Conservation (phyloP, 2,888 invertebrate species). For the Eilema caniola region DNA sequence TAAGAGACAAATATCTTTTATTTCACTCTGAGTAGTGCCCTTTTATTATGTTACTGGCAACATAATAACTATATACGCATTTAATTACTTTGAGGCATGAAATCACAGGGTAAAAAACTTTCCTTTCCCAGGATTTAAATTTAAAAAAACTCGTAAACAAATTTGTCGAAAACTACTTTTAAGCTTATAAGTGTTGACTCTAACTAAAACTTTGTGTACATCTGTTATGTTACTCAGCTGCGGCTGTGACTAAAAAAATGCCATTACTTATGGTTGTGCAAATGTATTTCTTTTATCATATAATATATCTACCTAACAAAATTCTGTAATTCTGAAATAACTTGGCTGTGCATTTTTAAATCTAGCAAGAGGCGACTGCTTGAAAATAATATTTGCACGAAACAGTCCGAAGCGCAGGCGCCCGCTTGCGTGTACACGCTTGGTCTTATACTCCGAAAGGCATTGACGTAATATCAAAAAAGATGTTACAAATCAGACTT, state of each 20-base stretch:
- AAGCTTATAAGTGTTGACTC: background rate
- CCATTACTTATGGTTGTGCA: background rate
- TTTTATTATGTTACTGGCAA: slow-evolving; percentile 55
- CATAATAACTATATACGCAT: slow-evolving; percentile 66
- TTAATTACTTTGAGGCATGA: slow-evolving; percentile 76
- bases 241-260: background rate
- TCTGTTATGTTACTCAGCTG: background rate
- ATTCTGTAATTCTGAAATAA: background rate
- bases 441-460: background rate
- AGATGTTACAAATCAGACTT: background rate
- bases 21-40: slow-evolving; percentile 76
- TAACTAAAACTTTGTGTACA: background rate
- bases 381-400: background rate
- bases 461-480: background rate
- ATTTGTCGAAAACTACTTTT: slow-evolving; percentile 7
- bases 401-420: background rate
- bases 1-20: slow-evolving; percentile 59
- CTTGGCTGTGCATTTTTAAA: background rate
- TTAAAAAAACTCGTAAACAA: slow-evolving; percentile 19
- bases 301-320: background rate
- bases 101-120: slow-evolving; percentile 80
- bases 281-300: background rate
- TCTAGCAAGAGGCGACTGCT: background rate
- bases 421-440: too few species aligned
- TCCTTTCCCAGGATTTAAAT: slow-evolving; percentile 40